Evolutionary conservation across 2,797 vertebrate genomes (phyloP).

Genomic region (Atherinosoma microstoma): DNA sequence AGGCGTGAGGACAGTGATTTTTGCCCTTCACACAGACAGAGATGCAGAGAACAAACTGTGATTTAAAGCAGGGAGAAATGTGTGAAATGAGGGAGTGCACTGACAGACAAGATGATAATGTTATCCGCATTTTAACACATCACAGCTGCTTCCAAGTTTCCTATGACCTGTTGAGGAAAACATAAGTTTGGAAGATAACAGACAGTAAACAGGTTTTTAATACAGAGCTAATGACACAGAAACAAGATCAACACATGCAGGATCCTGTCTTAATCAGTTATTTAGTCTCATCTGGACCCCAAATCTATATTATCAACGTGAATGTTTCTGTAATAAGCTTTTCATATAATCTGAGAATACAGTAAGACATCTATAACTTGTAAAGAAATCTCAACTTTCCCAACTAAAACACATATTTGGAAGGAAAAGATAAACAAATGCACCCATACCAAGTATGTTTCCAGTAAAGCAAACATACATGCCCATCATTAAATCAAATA

Average conservation of each 20-base stretch:
- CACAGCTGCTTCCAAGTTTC: constrained; percentile 56
- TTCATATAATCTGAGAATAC: not conserved
- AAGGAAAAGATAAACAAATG: constrained; percentile 9
- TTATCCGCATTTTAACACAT: constrained; percentile 52
- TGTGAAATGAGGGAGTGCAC: constrained; percentile 44
- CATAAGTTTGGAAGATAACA: constrained; percentile 47
- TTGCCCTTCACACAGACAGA: constrained; percentile 24
- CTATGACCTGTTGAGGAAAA: constrained; percentile 69
- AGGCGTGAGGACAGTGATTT: constrained; percentile 40
- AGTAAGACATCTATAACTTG: not conserved
- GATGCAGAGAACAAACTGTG: constrained; percentile 29
- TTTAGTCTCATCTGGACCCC: constrained; percentile 19
- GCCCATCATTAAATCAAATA: not conserved
- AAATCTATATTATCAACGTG: not conserved
- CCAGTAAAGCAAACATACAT: not conserved
- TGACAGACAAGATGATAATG: constrained; percentile 41
- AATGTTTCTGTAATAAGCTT: not conserved
- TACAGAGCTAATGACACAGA: constrained; percentile 25
- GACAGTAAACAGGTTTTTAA: constrained; percentile 38
- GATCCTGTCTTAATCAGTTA: constrained; percentile 23
- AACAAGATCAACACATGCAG: constrained; percentile 30
- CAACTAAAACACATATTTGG: constrained; percentile 4
- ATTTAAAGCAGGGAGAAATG: constrained; percentile 50
- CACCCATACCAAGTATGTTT: not conserved
- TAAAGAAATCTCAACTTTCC: not conserved